Evolutionary conservation across 2,113 vertebrate genomes (phyloP).

Genomic region (Petrocephalus zakoni): DNA sequence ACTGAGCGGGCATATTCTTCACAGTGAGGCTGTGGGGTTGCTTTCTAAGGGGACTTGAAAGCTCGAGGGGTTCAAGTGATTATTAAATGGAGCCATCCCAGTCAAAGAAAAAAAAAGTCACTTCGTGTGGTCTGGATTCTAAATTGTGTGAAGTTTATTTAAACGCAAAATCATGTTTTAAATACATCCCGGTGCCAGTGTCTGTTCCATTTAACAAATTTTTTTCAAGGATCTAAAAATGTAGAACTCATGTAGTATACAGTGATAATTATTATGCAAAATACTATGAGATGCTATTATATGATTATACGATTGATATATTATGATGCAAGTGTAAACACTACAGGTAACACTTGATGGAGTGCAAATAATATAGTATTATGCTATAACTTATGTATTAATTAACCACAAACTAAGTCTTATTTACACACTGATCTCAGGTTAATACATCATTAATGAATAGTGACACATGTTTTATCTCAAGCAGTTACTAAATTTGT

Average conservation of each 20-base stretch:
- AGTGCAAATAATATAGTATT: too few relatives aligned
- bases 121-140: background rate
- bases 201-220: background rate
- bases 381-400: too few relatives aligned
- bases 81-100: background rate
- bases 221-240: background rate
- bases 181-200: background rate
- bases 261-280: background rate
- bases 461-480: too few relatives aligned
- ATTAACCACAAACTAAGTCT: too few relatives aligned
- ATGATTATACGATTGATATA: background rate
- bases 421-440: too few relatives aligned
- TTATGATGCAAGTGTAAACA: background rate
- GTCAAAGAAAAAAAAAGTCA: background rate
- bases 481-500: too few relatives aligned
- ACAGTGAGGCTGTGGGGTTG: background rate
- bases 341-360: too few relatives aligned
- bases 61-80: background rate
- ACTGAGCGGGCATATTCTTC: background rate
- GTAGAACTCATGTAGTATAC: background rate
- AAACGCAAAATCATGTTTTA: background rate
- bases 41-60: background rate
- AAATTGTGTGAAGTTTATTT: background rate
- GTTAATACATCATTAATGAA: too few relatives aligned
- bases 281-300: background rate